These are phyloP conservation scores for Blastobasis adustella DNA, from an alignment of 2,888 invertebrate species.

Conservation along the genomic window DNA sequence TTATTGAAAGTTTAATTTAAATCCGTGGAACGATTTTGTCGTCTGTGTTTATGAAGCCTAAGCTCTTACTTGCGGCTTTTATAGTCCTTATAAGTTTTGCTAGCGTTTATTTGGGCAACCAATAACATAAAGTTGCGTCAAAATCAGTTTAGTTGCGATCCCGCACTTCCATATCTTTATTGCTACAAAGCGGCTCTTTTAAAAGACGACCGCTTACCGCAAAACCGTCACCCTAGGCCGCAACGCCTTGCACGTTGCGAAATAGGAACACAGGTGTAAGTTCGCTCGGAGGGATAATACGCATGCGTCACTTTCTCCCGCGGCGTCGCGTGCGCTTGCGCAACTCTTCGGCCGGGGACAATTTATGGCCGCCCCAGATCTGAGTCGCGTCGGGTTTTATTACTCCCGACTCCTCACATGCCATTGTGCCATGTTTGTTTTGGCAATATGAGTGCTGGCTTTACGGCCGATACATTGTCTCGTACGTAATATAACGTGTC, in stretches of 20 bases:
- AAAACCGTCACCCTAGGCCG: neutral
- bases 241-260: slow-evolving; percentile 1
- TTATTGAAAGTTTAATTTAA: no score
- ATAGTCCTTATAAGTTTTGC: no score
- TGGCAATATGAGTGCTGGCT: no score
- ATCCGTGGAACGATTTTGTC: no score
- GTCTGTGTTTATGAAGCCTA: no score
- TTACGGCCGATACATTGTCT: no score
- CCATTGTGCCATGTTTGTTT: neutral
- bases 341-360: slow-evolving; percentile 21
- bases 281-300: slow-evolving; percentile 27
- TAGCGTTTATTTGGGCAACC: no score
- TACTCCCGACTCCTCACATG: slow-evolving; percentile 11
- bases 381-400: slow-evolving; percentile 13
- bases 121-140: no score
- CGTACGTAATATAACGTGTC: no score
- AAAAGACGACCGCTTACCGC: slow-evolving; percentile 4
- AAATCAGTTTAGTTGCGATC: no score
- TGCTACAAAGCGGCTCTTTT: slow-evolving; percentile 10
- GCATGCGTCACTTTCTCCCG: slow-evolving; percentile 35
- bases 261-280: slow-evolving; percentile 30
- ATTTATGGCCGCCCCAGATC: slow-evolving; percentile 26
- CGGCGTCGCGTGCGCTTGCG: slow-evolving; percentile 27
- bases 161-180: no score
- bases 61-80: no score